Conservation (phyloP, 2,797 vertebrate genomes). For the Chiroxiphia lanceolata region DNA sequence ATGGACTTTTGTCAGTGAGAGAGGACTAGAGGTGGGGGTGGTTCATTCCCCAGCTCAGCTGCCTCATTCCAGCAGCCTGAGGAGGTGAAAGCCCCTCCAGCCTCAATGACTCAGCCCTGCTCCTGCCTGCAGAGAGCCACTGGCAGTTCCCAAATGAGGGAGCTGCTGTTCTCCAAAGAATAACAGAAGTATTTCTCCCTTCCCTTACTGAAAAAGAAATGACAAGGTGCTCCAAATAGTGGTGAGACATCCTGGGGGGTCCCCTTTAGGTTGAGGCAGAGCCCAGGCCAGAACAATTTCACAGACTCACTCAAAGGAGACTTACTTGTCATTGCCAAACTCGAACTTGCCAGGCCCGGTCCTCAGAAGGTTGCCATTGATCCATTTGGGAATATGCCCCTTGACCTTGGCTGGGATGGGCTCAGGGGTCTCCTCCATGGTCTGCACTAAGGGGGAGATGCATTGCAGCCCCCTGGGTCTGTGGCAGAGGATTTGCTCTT, state of each 20-base stretch:
- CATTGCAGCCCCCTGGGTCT: constrained; percentile 72
- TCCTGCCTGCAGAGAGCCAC: too few species aligned
- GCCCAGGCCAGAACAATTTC: neutral
- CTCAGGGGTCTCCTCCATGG: constrained; percentile 82
- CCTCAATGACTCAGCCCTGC: too few species aligned
- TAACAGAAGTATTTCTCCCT: neutral
- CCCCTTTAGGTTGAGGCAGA: neutral
- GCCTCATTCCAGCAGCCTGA: neutral
- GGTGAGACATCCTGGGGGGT: neutral
- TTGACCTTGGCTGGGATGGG: constrained; percentile 76
- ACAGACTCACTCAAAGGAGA: neutral
- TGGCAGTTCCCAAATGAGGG: neutral
- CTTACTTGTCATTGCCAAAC: constrained; percentile 90
- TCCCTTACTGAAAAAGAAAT: neutral
- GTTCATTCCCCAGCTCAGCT: neutral
- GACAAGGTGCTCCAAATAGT: neutral
- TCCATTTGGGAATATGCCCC: constrained; percentile 88
- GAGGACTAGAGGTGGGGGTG: neutral
- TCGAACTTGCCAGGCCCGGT: constrained; percentile 94
- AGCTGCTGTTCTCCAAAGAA: neutral
- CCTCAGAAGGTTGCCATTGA: constrained; percentile 85
- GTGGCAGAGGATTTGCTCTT: neutral
- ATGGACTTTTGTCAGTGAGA: neutral
- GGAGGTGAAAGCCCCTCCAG: neutral
- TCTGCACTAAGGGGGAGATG: constrained; percentile 80